phyloP scores from a whole-genome alignment of 2,113 vertebrate genomes.

The Colinus virginianus region DNA sequence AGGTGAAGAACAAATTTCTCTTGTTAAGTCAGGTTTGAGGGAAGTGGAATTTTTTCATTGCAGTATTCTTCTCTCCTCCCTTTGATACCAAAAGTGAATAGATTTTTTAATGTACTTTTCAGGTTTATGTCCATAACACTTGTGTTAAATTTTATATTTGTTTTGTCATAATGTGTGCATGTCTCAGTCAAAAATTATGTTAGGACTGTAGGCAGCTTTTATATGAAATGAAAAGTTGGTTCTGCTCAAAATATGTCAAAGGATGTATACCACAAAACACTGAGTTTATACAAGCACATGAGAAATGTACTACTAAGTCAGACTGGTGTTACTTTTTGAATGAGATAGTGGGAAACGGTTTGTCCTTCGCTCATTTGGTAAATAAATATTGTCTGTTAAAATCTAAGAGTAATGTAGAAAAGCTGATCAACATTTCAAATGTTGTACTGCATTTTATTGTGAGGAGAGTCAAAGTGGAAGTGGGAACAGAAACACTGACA shows the following conservation, averaged over 20 bases:
- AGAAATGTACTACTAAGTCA: background rate
- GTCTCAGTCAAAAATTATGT: background rate
- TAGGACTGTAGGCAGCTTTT: background rate
- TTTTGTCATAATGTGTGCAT: background rate
- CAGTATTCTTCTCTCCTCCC: background rate
- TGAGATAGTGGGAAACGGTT: background rate
- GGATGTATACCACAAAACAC: background rate
- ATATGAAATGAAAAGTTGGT: background rate
- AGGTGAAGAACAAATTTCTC: slow-evolving; percentile 1
- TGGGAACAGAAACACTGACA: background rate
- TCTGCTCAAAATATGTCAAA: background rate
- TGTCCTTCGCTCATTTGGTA: background rate
- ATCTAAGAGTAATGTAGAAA: background rate
- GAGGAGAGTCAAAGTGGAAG: background rate
- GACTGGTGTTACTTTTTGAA: background rate
- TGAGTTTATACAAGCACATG: fast-evolving
- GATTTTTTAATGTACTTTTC: background rate
- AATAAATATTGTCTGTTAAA: background rate
- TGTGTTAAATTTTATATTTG: background rate
- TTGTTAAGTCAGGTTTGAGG: background rate
- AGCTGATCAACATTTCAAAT: background rate
- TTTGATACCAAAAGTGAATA: background rate
- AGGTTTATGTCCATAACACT: background rate
- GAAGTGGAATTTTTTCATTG: background rate
- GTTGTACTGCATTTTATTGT: background rate